Base-by-base conservation (phyloP, 2,113 vertebrate genomes). In the Ovis aries region DNA sequence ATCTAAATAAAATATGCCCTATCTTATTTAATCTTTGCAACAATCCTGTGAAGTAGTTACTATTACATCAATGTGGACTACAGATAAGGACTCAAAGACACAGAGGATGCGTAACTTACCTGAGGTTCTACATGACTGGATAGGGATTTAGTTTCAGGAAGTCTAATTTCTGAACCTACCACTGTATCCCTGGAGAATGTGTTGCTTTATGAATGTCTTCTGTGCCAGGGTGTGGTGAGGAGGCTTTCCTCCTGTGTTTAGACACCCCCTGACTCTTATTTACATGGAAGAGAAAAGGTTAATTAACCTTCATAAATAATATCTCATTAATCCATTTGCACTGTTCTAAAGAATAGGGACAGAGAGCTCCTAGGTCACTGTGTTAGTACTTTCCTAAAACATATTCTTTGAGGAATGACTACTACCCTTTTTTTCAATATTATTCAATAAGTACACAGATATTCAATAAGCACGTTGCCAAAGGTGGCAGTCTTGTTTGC, bases 11-110 rank as follows among this genome's bases (percentile, higher is more conserved):
- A 33, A 36, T 60, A 53, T 91, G 19, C 2, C 17, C n/a, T 27
- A 14, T 80, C 31, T 96, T 59, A n/a, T 48, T 86, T 88, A 23
- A 59, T 74, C 13, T 80, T 97, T 33, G 78, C 13, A 83, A 1
- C 11, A 31, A 52, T 29, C 10, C n/a, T 2, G 13, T 3, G 17
- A 94, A 71, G 43, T 85, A 43, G 14, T 43, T 59, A 15, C 5
- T n/a, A 50, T 84, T 36, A 5, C 45, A n/a, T 33, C 27, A 7
- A 25, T 10, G 11, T 45, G 10, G 52, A 48, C 48, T 71, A 23
- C 6, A 71, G 50, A 59, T 43, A 45, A 60, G 21, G 6, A 13
- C 3, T 4, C 6, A 31, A 11, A 77, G 43, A 1, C 23, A 78
- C 21, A 91, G n/a, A 82, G 1, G 3, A 4, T 36, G 33, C 12